These are phyloP conservation scores for Macrobrachium nipponense DNA, from an alignment of 1,140 invertebrate genomes.

Conservation along the genomic window DNA sequence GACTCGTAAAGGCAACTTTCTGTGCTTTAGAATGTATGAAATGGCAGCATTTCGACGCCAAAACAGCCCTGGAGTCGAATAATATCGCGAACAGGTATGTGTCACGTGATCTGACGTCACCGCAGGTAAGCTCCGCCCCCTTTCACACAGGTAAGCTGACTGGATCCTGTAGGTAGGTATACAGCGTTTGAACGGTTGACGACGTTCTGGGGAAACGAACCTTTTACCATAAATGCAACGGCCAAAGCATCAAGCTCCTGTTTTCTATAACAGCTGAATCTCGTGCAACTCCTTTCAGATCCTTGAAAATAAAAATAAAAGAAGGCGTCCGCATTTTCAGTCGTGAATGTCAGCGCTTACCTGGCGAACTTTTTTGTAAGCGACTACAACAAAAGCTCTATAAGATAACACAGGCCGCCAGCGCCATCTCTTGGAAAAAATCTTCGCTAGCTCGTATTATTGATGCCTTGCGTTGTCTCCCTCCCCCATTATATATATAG, in stretches of 20 bases:
- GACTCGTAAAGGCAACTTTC: not conserved
- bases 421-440: conserved; percentile 9
- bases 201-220: not conserved
- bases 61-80: not conserved
- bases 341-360: not conserved
- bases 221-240: not conserved
- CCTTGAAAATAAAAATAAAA: too few species aligned
- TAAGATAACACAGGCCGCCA: not conserved
- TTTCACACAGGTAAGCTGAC: not conserved
- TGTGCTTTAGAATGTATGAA: not conserved
- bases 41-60: not conserved
- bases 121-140: conserved; percentile 7
- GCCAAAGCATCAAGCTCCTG: not conserved
- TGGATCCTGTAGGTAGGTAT: too few species aligned
- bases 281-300: not conserved
- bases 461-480: too few species aligned
- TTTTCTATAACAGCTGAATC: not conserved
- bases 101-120: conserved; percentile 26
- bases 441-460: not conserved
- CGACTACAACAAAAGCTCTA: not conserved
- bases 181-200: not conserved
- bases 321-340: not conserved
- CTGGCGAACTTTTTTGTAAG: not conserved
- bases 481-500: too few species aligned
- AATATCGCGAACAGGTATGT: not conserved